Evolutionary conservation across 2,888 invertebrate genomes (phyloP).

Genomic region (Chironomus riparius): DNA sequence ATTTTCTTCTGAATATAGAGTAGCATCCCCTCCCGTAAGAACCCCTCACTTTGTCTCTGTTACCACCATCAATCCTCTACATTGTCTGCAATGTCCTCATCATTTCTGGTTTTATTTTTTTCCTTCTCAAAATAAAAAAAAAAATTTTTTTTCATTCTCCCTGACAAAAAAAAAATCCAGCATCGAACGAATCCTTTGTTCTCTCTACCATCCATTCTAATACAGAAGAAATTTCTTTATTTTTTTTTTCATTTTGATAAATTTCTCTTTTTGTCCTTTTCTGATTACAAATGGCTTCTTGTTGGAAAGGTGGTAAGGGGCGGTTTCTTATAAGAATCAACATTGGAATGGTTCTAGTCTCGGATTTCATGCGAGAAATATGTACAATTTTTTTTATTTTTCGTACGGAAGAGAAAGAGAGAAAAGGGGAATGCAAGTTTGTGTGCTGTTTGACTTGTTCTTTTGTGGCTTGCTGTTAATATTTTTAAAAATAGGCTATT

Average conservation of each 20-base stretch:
- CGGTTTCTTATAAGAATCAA: not conserved
- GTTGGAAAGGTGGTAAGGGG: constrained; percentile 5
- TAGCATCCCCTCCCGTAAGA: too few species aligned
- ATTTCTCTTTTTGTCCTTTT: constrained; percentile 14
- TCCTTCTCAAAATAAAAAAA: too few species aligned
- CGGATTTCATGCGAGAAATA: not conserved
- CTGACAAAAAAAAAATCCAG: too few species aligned
- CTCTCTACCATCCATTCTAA: too few species aligned
- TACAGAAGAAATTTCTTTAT: not conserved
- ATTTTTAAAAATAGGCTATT: not conserved
- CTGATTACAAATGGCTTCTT: constrained; percentile 24
- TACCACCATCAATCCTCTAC: too few species aligned
- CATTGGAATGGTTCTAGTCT: constrained; percentile 10
- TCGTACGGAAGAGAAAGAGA: not conserved
- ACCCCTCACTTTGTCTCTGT: too few species aligned
- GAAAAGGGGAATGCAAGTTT: constrained; percentile 7
- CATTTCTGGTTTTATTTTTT: too few species aligned
- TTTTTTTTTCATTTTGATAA: not conserved
- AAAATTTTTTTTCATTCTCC: too few species aligned
- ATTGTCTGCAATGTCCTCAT: too few species aligned
- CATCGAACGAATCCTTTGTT: too few species aligned
- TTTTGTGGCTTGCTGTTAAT: not conserved
- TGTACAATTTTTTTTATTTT: not conserved
- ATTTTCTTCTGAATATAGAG: too few species aligned
- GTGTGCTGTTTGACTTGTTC: not conserved